Conservation (phyloP, 2,888 invertebrate genomes). For the Hyposoter dolosus region DNA sequence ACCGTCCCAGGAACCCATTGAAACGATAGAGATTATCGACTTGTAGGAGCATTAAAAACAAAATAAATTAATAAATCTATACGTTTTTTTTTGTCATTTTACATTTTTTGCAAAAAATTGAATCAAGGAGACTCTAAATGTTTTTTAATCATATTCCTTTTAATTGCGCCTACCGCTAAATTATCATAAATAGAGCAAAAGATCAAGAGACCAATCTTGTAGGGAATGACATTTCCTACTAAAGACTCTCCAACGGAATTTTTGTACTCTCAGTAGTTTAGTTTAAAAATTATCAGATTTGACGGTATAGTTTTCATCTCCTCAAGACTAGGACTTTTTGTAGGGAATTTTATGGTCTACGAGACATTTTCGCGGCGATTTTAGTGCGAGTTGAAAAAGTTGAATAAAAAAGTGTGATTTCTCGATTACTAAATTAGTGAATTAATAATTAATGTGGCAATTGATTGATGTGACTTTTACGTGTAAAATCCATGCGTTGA, state of each 20-base stretch:
- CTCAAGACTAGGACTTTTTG: neutral
- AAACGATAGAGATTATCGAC: neutral
- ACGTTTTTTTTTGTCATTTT: neutral
- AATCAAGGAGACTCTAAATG: no score
- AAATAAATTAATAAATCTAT: neutral
- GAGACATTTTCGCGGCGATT: neutral
- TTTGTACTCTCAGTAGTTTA: neutral
- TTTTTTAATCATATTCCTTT: neutral
- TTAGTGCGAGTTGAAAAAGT: neutral
- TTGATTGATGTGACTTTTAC: neutral
- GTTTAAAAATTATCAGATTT: neutral
- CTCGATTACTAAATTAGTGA: neutral
- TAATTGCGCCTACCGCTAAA: neutral
- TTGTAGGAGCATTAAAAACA: neutral
- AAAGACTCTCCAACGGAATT: neutral
- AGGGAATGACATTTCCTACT: neutral
- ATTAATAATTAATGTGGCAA: neutral
- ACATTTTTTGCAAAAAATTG: neutral
- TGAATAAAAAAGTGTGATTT: neutral
- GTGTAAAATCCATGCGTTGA: constrained; percentile 2
- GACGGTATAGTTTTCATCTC: neutral
- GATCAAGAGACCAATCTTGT: neutral
- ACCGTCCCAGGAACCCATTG: constrained; percentile 49
- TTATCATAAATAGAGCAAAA: neutral
- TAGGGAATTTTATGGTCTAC: neutral